Evolutionary conservation across 2,888 invertebrate species (phyloP), one percentile per base, ranked within the genome.

Genomic region (Eucera pruinosa): DNA sequence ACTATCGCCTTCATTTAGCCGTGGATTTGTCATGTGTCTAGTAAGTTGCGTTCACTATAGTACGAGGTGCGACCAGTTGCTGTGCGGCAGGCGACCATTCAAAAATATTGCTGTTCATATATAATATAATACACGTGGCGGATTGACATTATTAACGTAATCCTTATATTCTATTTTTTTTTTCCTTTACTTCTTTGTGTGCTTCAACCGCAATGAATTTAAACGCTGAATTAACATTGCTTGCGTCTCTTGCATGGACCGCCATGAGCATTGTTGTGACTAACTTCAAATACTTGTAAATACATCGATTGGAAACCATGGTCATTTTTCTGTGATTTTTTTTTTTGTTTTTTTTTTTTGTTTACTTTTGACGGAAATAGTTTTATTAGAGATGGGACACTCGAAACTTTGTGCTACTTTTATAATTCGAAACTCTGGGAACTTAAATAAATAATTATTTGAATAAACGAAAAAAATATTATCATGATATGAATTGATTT

Each of bases 11-110:
- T 69, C 69, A 81, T 77, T 79, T 85, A 83, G 74, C 65, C 72
- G 79, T 83, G 77, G 57, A 78, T 85, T 66, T 85, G 83, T 81
- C 77, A 66, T 84, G 77, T 76, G 83, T 79, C 75, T 78, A 71
- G 65, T 78, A 50, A 78, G 73, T 85, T 83, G 55, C 83, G 75
- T 66, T 85, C 73, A 77, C 66, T 83, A 66, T 72, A 18, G 52
- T 71, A 70, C 60, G 57, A 74, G n/a, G 54, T 72, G 78, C 60
- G 68, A 75, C 47, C 72, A 78, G 67, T 76, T 80, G 81, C 69
- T 85, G 68, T 74, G 78, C 70, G 71, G 62, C 76, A 78, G 65
- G 62, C 81, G 61, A 74, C 55, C 61, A 68, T 82, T 52, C 36
- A 18, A 27, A 72, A 47, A 69, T 23, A 60, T 36, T 33, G 45